Base-by-base conservation (phyloP, 2,888 invertebrate species). In the Beris chalybata region DNA sequence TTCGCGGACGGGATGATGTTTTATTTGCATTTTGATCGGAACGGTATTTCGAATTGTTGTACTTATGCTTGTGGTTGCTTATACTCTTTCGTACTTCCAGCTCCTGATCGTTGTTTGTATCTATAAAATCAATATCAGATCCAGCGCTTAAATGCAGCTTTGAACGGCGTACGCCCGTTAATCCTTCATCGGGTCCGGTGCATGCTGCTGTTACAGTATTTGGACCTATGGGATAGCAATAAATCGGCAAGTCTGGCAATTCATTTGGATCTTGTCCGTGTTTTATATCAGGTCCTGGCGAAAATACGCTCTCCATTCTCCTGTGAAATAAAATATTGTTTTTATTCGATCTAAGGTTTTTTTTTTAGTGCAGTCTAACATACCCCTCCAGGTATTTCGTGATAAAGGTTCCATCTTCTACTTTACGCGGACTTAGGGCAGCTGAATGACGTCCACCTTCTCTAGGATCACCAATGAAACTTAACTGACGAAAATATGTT, bases 131-230 rank as follows among this genome's bases (percentile, higher is more conserved):
- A 59, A 90, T 88, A 74, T 89, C 89, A 32, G 86, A 85, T 74
- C 89, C 89, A 54, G 87, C 84, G 66, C 86, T 86, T 69, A 90
- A 82, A 78, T 88, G 87, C 71, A 86, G 83, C 73, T 87, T 86
- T 57, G 84, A 84, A 56, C 86, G 81, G 77, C 87, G 88, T 30
- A 92, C 89, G 56, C 88, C 86, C 0, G 89, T 89, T 4, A 94
- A 83, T 1, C 94, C 94, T 67, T 88, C 89, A 73, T 90, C 89
- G 0, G 94, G 94, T 7, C 94, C 94, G 0, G 93, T 90, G 74
- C 87, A 88, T 64, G 92, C 89, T 9, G 90, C 88, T 65, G 88
- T 82, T 61, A 91, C 82, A 58, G 85, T 84, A 64, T 83, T 82
- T 32, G 83, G 76, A 13, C 86, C 85, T 44, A 81, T 82, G 48